Conservation (phyloP, 1,140 invertebrate genomes). For the Cyclargus thomasi region DNA sequence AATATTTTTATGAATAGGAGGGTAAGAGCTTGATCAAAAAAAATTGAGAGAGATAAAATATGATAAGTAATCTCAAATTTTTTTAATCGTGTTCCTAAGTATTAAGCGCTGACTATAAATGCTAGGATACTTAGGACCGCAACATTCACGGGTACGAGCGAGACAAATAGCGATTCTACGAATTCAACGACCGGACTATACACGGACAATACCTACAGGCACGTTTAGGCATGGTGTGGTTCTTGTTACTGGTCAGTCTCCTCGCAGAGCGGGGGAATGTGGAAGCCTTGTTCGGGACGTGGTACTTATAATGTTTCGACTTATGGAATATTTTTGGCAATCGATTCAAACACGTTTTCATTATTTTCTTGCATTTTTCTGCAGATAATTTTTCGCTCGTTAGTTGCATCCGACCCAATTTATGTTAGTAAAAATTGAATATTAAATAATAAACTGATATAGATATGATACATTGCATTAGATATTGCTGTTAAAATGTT, state of each 20-base stretch:
- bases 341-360: slow-evolving; percentile 61
- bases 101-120: no score
- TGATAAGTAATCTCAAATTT: no score
- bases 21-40: no score
- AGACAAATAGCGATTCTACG: neutral
- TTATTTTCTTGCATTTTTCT: slow-evolving; percentile 65
- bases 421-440: neutral
- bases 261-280: slow-evolving; percentile 57
- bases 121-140: no score
- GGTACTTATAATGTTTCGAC: slow-evolving; percentile 49
- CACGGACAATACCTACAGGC: slow-evolving; percentile 28
- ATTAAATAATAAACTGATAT: no score
- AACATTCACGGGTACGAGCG: no score
- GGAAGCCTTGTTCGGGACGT: slow-evolving; percentile 49
- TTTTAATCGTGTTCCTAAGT: no score
- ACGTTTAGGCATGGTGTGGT: slow-evolving; percentile 66
- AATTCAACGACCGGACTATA: neutral
- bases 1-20: no score
- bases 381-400: slow-evolving; percentile 21
- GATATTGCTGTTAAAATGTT: neutral
- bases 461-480: neutral
- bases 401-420: neutral
- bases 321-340: slow-evolving; percentile 61
- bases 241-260: slow-evolving; percentile 51
- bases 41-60: no score